Base-by-base conservation (phyloP, 1,140 invertebrate species). In the Drosophila pectinifera region DNA sequence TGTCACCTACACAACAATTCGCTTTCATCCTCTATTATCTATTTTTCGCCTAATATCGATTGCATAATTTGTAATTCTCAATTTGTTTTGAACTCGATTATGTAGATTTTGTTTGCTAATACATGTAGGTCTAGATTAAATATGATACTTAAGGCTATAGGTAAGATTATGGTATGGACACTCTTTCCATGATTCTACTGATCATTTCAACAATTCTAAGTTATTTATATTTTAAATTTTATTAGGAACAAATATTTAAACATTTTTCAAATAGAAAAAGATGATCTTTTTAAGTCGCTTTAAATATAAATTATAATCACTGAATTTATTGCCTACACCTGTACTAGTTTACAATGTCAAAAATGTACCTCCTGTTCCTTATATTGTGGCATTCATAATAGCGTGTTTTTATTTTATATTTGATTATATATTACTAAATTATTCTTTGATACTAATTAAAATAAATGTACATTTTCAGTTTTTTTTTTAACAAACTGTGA, bases 91-190 rank as follows among this genome's bases (percentile, higher is more conserved):
- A 65, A 75, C 68, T 34, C 45, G 34, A 51, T 36, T 72, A 67
- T 69, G 53, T 75, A 78, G 48, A 76, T 72, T 73, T 69, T n/a
- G 64, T 73, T 73, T 55, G 36, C 57, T 73, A 63, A 18, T 54
- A 28, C 24, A 42, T 36, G 38, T 51, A 51, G 48, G 48, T 39
- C 70, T 74, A 63, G 38, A 54, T 55, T 74, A 74, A 20, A 72
- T 59, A 73, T 69, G 67, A 70, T 70, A 39, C 67, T 73, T 65
- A 46, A 58, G 28, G 51, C 31, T 42, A 67, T 7, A 49, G 53
- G 51, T 62, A 36, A 26, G 20, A 74, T 41, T 45, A 14, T 39
- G 43, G 11, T 13, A 16, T 26, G 53, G 41, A 34, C 63, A 77
- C 65, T 72, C 49, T 80, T 77, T 81, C 64, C 73, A 76, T 26